phyloP scores from a whole-genome alignment of 2,797 vertebrate species.

The Gephyroberyx darwinii region DNA sequence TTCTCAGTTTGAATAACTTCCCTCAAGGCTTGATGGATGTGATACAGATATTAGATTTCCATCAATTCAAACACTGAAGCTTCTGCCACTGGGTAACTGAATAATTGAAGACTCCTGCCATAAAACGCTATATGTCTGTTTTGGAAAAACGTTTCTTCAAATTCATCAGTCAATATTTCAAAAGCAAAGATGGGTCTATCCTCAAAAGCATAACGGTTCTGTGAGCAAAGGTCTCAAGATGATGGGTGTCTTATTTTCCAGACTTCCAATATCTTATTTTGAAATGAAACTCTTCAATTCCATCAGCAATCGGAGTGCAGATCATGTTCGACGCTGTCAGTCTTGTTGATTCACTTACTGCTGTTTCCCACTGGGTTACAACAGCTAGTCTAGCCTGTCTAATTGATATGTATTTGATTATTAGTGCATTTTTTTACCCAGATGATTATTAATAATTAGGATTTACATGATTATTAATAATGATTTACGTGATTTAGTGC shows the following conservation, averaged over 20 bases:
- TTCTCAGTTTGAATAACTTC: slow-evolving; percentile 68
- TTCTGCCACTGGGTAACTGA: slow-evolving; percentile 73
- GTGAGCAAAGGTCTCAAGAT: neutral
- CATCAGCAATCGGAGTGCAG: neutral
- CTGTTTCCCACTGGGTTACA: neutral
- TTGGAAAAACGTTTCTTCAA: slow-evolving; percentile 60
- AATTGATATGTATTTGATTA: neutral
- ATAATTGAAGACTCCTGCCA: slow-evolving; percentile 71
- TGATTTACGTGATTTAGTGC: neutral
- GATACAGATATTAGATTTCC: slow-evolving; percentile 80
- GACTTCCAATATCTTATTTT: no score
- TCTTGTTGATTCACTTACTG: slow-evolving; percentile 6
- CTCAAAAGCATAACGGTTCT: slow-evolving; percentile 23
- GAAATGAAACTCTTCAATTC: no score
- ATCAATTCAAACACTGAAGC: slow-evolving; percentile 68
- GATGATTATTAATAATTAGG: neutral
- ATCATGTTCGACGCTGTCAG: neutral
- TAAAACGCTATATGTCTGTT: slow-evolving; percentile 65
- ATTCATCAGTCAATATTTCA: slow-evolving; percentile 67
- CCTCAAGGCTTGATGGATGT: slow-evolving; percentile 73
- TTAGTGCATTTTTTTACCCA: neutral
- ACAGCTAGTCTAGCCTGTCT: neutral
- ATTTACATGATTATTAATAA: neutral
- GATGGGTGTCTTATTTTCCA: no score
- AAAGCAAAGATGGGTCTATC: slow-evolving; percentile 43